Evolutionary conservation across 1,140 invertebrate species (phyloP).

Genomic region (Sminthurides bifidus): DNA sequence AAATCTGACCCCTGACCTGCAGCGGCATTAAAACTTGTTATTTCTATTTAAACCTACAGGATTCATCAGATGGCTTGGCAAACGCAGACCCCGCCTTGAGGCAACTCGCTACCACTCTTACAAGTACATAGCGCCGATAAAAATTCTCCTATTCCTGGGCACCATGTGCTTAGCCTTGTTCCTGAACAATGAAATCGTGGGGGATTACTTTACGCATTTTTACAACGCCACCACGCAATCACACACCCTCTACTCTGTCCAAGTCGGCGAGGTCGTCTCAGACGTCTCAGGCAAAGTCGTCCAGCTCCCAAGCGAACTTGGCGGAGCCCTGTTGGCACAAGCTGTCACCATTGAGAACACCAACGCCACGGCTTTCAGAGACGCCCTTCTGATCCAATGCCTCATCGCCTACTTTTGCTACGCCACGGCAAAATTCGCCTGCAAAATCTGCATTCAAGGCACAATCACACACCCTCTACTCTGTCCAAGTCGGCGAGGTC

Average conservation of each 20-base stretch:
- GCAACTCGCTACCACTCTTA: conserved; percentile 39
- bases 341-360: neutral
- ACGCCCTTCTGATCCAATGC: conserved; percentile 17
- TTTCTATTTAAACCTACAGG: conserved; percentile 19
- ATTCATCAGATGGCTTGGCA: conserved; percentile 35
- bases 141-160: conserved; percentile 36
- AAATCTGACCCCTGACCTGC: neutral
- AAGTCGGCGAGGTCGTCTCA: conserved; percentile 25
- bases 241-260: neutral
- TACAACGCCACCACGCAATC: conserved; percentile 20
- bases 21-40: neutral
- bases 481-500: conserved; percentile 26
- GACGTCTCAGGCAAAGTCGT: conserved; percentile 20
- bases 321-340: conserved; percentile 4
- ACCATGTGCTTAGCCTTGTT: conserved; percentile 36
- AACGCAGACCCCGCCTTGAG: conserved; percentile 29
- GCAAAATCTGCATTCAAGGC: conserved; percentile 33
- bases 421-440: conserved; percentile 21
- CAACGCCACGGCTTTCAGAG: no score
- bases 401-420: conserved; percentile 24
- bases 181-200: conserved; percentile 18
- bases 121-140: conserved; percentile 36
- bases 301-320: conserved; percentile 16
- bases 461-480: neutral
- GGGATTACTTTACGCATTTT: conserved; percentile 9